Evolutionary conservation across 2,113 vertebrate genomes (phyloP).

Genomic region (Pyrgilauda ruficollis): DNA sequence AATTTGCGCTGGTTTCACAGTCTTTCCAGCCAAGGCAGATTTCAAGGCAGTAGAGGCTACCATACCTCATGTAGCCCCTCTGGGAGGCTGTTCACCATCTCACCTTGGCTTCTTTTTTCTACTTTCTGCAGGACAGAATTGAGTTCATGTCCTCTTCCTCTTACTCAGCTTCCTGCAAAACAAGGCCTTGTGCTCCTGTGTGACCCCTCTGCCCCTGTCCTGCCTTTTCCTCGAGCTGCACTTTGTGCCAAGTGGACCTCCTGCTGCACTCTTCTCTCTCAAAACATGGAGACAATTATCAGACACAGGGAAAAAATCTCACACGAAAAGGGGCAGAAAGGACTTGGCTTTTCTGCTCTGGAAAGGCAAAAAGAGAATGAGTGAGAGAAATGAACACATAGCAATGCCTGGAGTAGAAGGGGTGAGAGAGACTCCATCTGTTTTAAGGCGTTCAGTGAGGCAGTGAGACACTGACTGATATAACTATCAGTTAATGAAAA

Average conservation of each 20-base stretch:
- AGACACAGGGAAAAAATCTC: background rate
- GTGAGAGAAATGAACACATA: background rate
- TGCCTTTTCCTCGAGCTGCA: background rate
- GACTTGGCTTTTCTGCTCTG: background rate
- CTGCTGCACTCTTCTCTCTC: background rate
- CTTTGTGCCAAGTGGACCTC: background rate
- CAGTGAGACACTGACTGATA: background rate
- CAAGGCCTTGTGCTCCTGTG: background rate
- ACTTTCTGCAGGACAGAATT: background rate
- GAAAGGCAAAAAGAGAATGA: background rate
- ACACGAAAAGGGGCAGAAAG: background rate
- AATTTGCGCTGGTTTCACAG: background rate
- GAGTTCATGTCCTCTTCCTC: background rate
- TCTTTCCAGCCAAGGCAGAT: background rate
- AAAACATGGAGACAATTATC: background rate
- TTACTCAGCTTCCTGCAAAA: background rate
- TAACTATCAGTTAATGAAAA: background rate
- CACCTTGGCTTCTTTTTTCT: background rate
- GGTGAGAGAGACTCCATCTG: background rate
- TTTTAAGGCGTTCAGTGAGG: background rate
- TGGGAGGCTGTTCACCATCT: background rate
- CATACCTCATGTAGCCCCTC: background rate
- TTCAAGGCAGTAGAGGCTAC: background rate
- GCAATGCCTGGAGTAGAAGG: background rate
- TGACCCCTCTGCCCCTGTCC: background rate